These are phyloP conservation scores for Chaenodraco wilsoni DNA, from an alignment of 2,797 vertebrate species.

Conservation along the genomic window DNA sequence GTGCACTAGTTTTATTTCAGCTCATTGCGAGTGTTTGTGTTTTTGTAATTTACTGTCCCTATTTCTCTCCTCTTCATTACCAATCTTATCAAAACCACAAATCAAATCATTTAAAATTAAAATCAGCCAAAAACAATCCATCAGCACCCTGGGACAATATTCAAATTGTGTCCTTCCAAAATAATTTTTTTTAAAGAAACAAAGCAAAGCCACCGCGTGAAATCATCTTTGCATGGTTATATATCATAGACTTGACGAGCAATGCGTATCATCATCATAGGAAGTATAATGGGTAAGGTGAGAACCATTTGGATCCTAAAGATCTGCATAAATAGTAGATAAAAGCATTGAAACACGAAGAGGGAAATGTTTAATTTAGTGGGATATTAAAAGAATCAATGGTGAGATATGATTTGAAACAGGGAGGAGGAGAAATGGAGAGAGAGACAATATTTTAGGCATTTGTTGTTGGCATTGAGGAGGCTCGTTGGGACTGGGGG, in stretches of 20 bases:
- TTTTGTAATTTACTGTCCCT: too few relatives aligned
- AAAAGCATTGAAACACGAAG: not conserved
- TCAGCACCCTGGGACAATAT: too few relatives aligned
- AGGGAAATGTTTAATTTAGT: not conserved
- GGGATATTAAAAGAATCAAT: not conserved
- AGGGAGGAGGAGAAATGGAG: not conserved
- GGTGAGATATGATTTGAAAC: not conserved
- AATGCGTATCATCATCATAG: not conserved
- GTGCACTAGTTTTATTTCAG: too few relatives aligned
- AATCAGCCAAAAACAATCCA: too few relatives aligned
- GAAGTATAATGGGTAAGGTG: too few relatives aligned
- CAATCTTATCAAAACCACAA: too few relatives aligned
- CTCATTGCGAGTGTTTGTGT: too few relatives aligned
- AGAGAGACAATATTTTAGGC: not conserved
- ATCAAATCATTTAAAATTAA: too few relatives aligned
- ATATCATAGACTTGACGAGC: not conserved
- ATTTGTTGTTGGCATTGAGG: slow-evolving; percentile 12
- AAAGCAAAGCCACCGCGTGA: not conserved
- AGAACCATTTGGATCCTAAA: not conserved
- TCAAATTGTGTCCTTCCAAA: not conserved
- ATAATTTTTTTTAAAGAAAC: not conserved
- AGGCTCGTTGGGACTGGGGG: not conserved
- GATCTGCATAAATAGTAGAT: not conserved
- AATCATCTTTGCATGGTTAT: not conserved
- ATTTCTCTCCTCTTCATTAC: not conserved